These are phyloP conservation scores for Aelia acuminata DNA, from an alignment of 2,888 invertebrate species.

Conservation along the genomic window DNA sequence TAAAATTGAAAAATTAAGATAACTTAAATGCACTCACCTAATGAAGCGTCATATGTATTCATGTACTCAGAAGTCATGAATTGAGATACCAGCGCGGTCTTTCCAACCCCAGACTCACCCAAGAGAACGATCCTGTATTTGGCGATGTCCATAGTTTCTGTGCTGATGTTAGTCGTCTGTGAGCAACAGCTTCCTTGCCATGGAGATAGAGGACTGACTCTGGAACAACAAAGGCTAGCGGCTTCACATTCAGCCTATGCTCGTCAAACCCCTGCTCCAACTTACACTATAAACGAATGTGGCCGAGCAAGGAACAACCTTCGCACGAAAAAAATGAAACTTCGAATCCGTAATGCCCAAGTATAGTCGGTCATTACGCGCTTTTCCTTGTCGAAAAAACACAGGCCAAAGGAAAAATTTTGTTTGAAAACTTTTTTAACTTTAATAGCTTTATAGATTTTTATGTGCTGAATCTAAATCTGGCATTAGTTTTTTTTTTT, in stretches of 20 bases:
- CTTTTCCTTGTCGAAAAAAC: no score
- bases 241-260: not conserved
- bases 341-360: no score
- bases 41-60: conserved; percentile 93
- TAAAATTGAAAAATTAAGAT: not conserved
- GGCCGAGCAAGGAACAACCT: not conserved
- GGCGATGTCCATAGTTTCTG: conserved; percentile 75
- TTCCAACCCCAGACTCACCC: conserved; percentile 88
- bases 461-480: no score
- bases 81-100: conserved; percentile 90
- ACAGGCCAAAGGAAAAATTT: no score
- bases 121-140: conserved; percentile 72
- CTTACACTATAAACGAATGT: not conserved
- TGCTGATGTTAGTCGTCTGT: conserved; percentile 80
- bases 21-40: conserved; percentile 76
- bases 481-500: no score
- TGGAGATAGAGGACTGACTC: conserved; percentile 70
- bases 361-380: no score
- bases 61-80: conserved; percentile 97
- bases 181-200: conserved; percentile 91
- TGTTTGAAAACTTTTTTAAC: no score
- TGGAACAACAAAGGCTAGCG: conserved; percentile 51
- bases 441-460: no score
- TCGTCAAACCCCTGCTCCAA: conserved; percentile 13
- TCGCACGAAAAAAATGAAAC: not conserved